Evolutionary conservation across 2,797 vertebrate genomes (phyloP), one percentile per base, ranked within the genome.

Genomic region (Coranthus polyacanthus): DNA sequence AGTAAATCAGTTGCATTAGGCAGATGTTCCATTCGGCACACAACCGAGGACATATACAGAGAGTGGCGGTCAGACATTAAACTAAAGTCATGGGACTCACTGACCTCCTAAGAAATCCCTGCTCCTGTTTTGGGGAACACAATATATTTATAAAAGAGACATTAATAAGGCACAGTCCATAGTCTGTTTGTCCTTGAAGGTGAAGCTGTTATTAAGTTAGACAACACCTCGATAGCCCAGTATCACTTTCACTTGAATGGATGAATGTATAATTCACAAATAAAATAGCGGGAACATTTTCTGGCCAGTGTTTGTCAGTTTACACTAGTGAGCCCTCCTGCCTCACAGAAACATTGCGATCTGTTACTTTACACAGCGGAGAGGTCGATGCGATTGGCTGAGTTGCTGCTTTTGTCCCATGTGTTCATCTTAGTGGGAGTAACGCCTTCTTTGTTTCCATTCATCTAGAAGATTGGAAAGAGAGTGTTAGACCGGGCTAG

Each of bases 351-450:
- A 63, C 36, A 37, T 8, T 53, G 45, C 15, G 50, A 38, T 26
- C 21, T 42, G 47, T 3, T 16, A 55, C 63, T 81, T 93, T 96
- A 99, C 63, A 98, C 95, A 0, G 97, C 94, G 0, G 97, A 98
- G 56, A 98, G 93, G 90, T 98, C 97, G 20, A 97, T 92, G 5
- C 93, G 95, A 88, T 96, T 96, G 21, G 93, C 95, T 2, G 96
- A 98, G 78, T 96, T 96, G 89, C 87, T 96, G 89, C 96, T 98
- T 87, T 95, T 97, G 82, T 99, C 97, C 96, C 96, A 98, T 2
- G 96, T 97, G 91, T 97, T 94, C 87, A 97, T 92, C 86, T 96
- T 97, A 0, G 95, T 95, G 52, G 97, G 96, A 52, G 72, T 88
- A 0, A 93, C 91, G n/a, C 94, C 95, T 9, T 95, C 95, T 83